Percentiles rank a stretch among this genome's conserved stretches.
Conservation (phyloP, 2,797 vertebrate species). For the Sebastes cheni region DNA sequence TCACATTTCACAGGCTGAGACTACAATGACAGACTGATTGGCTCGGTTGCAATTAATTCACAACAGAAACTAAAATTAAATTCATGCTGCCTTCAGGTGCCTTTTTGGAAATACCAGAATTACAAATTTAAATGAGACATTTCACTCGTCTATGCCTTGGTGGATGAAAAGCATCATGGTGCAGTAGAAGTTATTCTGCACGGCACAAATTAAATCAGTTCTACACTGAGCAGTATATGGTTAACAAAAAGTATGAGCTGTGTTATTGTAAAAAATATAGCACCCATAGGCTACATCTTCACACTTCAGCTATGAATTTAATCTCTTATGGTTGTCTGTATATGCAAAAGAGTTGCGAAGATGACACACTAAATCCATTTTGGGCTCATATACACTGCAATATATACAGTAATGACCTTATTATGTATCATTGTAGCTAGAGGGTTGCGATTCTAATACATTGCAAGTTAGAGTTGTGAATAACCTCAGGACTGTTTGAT, state of each 20-base stretch:
- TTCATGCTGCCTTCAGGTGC: conserved; percentile 34
- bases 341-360: conserved; percentile 28
- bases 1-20: conserved; percentile 17
- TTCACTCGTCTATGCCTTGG: conserved; percentile 26
- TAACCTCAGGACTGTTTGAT: neutral
- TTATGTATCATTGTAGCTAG: neutral
- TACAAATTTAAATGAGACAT: conserved; percentile 74
- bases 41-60: conserved; percentile 25
- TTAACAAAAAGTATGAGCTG: neutral
- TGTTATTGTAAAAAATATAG: neutral
- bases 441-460: neutral
- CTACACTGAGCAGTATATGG: neutral
- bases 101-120: conserved; percentile 62
- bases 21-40: neutral
- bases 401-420: neutral
- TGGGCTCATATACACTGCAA: neutral
- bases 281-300: neutral
- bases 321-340: conserved; percentile 3
- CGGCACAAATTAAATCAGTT: conserved; percentile 29
- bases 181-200: conserved; percentile 11
- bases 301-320: neutral
- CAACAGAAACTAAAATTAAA: conserved; percentile 6
- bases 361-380: conserved; percentile 23
- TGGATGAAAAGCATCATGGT: conserved; percentile 17
- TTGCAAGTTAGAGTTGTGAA: neutral